Percentiles rank a stretch among this genome's conserved stretches.
phyloP scores from a whole-genome alignment of 2,113 vertebrate species.

The Lampris incognitus region DNA sequence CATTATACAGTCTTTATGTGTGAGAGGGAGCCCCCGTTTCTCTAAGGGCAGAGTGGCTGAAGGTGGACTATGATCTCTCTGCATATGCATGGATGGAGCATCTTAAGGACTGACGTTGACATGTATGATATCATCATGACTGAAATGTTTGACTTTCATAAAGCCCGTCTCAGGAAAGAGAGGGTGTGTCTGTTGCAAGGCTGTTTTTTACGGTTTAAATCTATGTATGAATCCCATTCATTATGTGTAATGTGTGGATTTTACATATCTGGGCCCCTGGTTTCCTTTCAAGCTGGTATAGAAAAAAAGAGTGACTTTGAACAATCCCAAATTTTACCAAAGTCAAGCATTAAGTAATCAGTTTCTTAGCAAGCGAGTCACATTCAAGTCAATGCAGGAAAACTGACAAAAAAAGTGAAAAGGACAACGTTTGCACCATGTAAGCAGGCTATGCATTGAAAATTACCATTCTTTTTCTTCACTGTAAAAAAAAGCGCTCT shows the following conservation, averaged over 20 bases:
- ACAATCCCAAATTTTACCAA: not conserved
- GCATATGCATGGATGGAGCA: constrained; percentile 80
- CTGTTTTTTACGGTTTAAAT: constrained; percentile 37
- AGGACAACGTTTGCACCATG: not conserved
- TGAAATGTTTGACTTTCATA: constrained; percentile 72
- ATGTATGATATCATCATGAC: constrained; percentile 73
- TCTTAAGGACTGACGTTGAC: constrained; percentile 67
- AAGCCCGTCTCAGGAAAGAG: constrained; percentile 36
- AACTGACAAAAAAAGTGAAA: not conserved
- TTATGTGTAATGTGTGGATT: constrained; percentile 42
- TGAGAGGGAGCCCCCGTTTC: constrained; percentile 49
- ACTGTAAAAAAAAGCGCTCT: constrained; percentile 11
- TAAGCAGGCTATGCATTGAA: not conserved
- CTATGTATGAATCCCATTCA: constrained; percentile 15
- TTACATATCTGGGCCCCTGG: not conserved
- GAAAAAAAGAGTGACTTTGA: too few species aligned
- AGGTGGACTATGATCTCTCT: constrained; percentile 72
- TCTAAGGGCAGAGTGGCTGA: constrained; percentile 55
- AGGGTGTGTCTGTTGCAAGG: constrained; percentile 50
- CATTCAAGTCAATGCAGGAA: not conserved
- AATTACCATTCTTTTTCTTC: constrained; percentile 12
- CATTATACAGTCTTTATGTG: constrained; percentile 81
- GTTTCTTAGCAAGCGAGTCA: not conserved
- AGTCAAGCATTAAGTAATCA: not conserved
- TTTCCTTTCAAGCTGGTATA: not conserved